Base-by-base conservation (phyloP, 30 jellyfish, hydroid and myxozoan genomes). In the Morbakka virulenta region DNA sequence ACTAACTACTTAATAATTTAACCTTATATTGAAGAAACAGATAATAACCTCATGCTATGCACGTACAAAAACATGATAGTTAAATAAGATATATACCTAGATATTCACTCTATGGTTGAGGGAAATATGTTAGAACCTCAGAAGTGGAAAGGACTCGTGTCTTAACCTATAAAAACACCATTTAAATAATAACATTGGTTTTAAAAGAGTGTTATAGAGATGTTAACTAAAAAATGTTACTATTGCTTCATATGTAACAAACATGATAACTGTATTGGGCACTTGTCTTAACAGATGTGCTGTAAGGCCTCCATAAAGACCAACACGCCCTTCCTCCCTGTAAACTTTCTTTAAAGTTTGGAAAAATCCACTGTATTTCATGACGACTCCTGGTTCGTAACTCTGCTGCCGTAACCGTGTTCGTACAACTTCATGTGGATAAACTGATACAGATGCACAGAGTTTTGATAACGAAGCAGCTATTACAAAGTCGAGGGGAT, bases 341-440 rank as follows among this genome's bases (percentile, higher is more conserved):
- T 80, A 93, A 50, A 93, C 97, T 76, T 81, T 93, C 27, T 28
- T 47, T 34, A 93, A 62, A 6, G 99, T 93, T 79, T 87, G 97
- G 49, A 87, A 87, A 72, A 93, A 93, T 24, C 97, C 97, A 27
- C 75, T 76, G 50, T 93, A 93, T n/a, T 74, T 51, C 63, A 75
- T 85, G 20, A 78, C 76, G 0, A 93, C 96, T 41, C 64, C 88
- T 1, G 84, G 78, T 21, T 74, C 87, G 31, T 62, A 66, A 33
- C 79, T 57, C 36, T 87, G 96, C 77, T 93, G 99, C 61, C 99
- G 67, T 89, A 93, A 57, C 48, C 99, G 71, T n/a, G 99, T 93
- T 35, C 99, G 63, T 17, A 91, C 99, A 24, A 93, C 99, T 72
- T 93, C 99, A 50, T 93, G 99, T 1, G 99, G 99, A 64, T 93